Conservation (phyloP, 30 jellyfish, hydroid and myxozoan genomes). For the Turritopsis rubra region DNA sequence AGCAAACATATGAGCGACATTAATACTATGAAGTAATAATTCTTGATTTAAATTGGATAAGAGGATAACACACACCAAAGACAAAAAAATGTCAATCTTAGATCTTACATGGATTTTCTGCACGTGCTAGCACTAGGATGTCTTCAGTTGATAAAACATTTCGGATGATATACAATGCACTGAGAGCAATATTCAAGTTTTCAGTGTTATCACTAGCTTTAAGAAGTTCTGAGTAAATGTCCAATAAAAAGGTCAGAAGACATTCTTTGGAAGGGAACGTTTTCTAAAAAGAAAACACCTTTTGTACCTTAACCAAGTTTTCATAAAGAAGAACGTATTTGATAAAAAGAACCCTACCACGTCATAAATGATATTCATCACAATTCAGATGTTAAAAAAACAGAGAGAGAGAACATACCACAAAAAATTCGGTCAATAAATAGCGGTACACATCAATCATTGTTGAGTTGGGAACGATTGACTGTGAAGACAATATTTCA, state of each 20-base stretch:
- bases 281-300: not conserved
- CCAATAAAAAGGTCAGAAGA: not conserved
- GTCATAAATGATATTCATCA: no score
- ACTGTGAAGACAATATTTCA: not conserved
- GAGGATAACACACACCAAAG: not conserved
- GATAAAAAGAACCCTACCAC: no score
- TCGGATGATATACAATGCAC: not conserved
- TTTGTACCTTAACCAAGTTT: no score
- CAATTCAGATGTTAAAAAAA: no score
- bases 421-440: not conserved
- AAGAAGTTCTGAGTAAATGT: not conserved
- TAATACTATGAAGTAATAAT: conserved; percentile 25
- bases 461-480: not conserved
- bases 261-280: not conserved
- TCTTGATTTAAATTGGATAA: no score
- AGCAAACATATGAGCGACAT: conserved; percentile 41
- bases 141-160: not conserved
- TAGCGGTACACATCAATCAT: not conserved
- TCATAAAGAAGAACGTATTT: no score
- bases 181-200: not conserved
- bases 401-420: no score
- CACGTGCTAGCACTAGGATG: not conserved
- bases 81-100: no score
- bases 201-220: not conserved
- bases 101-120: not conserved